phyloP scores from a whole-genome alignment of 2,888 invertebrate genomes.

The Poecilus cupreus region DNA sequence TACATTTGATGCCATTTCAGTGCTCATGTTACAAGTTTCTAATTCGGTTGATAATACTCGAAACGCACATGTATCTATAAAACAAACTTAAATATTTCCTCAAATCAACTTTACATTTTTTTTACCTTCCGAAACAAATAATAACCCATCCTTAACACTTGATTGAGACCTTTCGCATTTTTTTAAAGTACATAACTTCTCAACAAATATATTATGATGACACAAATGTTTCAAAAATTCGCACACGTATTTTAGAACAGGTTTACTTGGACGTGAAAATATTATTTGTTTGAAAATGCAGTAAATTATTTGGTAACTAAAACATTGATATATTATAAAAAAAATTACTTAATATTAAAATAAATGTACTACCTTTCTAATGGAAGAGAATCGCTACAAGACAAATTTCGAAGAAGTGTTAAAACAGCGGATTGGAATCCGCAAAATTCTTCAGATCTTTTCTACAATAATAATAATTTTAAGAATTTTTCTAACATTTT shows the following conservation, averaged over 20 bases:
- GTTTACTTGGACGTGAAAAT: constrained; percentile 53
- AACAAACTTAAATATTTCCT: background rate
- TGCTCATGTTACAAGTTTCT: constrained; percentile 8
- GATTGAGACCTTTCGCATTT: constrained; percentile 3
- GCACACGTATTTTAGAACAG: constrained; percentile 56
- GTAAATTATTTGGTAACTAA: constrained; percentile 25
- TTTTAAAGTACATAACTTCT: constrained; percentile 29
- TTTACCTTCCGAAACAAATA: constrained; percentile 24
- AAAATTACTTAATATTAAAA: background rate
- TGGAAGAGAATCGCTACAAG: constrained; percentile 1
- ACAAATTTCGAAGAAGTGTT: constrained; percentile 41
- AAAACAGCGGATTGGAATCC: constrained; percentile 43
- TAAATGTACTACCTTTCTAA: constrained; percentile 15
- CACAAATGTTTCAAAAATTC: constrained; percentile 60
- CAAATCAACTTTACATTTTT: too few species aligned
- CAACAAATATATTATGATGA: constrained; percentile 45
- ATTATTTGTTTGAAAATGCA: constrained; percentile 58
- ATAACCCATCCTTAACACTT: constrained; percentile 21
- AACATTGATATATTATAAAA: constrained; percentile 1
- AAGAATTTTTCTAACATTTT: background rate
- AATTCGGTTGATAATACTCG: constrained; percentile 37
- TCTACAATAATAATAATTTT: constrained; percentile 22
- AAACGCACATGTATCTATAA: constrained; percentile 37
- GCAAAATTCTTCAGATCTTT: constrained; percentile 38
- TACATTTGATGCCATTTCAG: constrained; percentile 8